Base-by-base conservation (phyloP, 1,140 invertebrate genomes). In the Drosophila pallidifrons region DNA sequence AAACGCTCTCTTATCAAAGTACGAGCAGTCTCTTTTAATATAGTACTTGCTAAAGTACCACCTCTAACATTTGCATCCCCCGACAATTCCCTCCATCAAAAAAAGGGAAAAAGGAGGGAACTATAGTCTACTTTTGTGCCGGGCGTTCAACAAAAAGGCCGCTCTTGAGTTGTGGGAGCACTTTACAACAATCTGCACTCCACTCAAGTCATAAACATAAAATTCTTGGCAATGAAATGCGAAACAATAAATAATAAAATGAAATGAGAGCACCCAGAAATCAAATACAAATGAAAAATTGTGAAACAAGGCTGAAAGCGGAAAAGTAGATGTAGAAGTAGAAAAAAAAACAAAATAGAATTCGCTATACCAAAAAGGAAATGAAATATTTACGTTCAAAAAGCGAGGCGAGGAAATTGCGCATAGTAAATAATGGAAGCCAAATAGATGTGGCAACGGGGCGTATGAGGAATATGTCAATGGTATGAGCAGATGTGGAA, bases 221-320 rank as follows among this genome's bases (percentile, higher is more conserved):
- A 80, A 82, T 63, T 68, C 83, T 75, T 60, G 77, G 79, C 79
- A 68, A 79, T 87, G 73, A 88, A 87, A 82, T 75, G 68, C 77
- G 60, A 89, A 89, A 89, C 85, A 89, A 89, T 88, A 88, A 89
- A 89, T 89, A 88, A 81, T 85, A 74, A 85, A 77, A 83, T 67
- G 72, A 89, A 89, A 82, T 54, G 55, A 38, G 55, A 58, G 52
- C 57, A 58, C 35, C 13, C 60, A 60, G 11, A 74, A 68, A 60
- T 60, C 65, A 74, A 69, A 74, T 69, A 10, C 60, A 41, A 69
- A 51, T 43, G 13, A 60, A 25, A 58, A 43, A 41, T 49, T 11
- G 52, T 16, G 30, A 55, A 54, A 45, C 35, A 57, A 57, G 16
- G 5, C 61, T 15, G 5, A 20, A 20, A 25, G 20, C 0, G 25